Evolutionary conservation across 2,797 vertebrate species (phyloP), one percentile per base, ranked within the genome.

Genomic region (Phalloptychus januarius): DNA sequence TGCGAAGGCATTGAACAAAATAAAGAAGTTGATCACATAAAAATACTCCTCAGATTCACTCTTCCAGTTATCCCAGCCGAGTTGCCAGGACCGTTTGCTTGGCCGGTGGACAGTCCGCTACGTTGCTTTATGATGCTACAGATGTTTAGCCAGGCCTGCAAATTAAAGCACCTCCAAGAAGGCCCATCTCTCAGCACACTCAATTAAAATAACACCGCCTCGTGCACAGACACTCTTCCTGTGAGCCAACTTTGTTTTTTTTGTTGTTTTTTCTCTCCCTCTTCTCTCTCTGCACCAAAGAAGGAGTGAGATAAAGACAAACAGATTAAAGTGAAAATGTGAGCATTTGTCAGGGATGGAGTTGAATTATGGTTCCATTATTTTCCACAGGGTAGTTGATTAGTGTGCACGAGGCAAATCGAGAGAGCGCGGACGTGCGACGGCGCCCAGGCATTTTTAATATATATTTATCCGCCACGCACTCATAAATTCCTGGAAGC

Each of bases 131-230:
- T 88, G 88, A 91, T 87, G 87, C 89, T 93, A 90, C 91, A 93
- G 92, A 91, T 94, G 91, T 93, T 94, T 89, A 92, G 88, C 88
- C 90, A 92, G 90, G 87, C 90, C 82, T 91, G 89, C 85, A 94
- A 93, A 94, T 94, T 84, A 94, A 93, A 92, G 89, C 84, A 86
- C 81, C 85, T 86, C 80, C 75, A 84, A 88, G 90, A 86, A 84
- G 81, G 38, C 85, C 91, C 88, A 92, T 93, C 80, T 73, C 86
- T 94, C 94, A 90, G 82, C 82, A 79, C 88, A 88, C 86, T 92
- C 87, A 90, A 93, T 94, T 93, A 94, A 91, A 94, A 92, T 72
- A 56, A 82, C 84, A 78, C 45, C 70, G 84, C 82, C 85, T 83
- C 42, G 48, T 75, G 83, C 81, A 78, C 75, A 83, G 86, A 88